phyloP scores from a whole-genome alignment of 1,140 invertebrate species.

The Neodiprion lecontei region DNA sequence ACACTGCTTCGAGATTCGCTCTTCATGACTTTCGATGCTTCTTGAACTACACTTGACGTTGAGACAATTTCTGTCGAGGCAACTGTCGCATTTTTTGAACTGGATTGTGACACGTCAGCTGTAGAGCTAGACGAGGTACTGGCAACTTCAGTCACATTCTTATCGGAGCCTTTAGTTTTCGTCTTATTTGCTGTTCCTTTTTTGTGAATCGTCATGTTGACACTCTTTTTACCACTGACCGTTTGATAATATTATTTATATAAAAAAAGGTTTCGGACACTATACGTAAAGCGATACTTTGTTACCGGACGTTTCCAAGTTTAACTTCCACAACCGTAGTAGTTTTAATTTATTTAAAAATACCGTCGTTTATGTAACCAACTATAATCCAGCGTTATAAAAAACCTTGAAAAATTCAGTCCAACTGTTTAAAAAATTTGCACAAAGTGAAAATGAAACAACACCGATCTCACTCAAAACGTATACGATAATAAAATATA shows the following conservation, averaged over 20 bases:
- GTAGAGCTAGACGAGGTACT: not conserved
- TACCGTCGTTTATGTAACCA: too few relatives aligned
- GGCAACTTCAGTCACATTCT: not conserved
- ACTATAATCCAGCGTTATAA: too few relatives aligned
- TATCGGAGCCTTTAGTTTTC: not conserved
- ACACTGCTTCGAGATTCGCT: slow-evolving; percentile 42
- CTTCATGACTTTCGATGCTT: slow-evolving; percentile 41
- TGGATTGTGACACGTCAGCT: slow-evolving; percentile 2
- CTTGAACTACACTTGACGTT: slow-evolving; percentile 44
- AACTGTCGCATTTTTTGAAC: not conserved
- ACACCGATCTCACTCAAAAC: too few relatives aligned
- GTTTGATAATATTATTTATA: too few relatives aligned
- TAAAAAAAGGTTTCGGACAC: too few relatives aligned
- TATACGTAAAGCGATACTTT: not conserved
- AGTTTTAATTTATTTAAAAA: too few relatives aligned
- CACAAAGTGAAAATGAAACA: too few relatives aligned
- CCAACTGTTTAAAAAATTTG: too few relatives aligned
- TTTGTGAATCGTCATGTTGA: not conserved
- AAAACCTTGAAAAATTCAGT: too few relatives aligned
- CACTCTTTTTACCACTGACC: not conserved
- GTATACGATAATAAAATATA: not conserved
- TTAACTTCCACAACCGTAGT: not conserved
- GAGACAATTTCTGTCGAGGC: slow-evolving; percentile 41
- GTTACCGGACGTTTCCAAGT: not conserved
- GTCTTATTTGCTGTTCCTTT: not conserved